Conservation (phyloP, 1,140 invertebrate species). For the Papilio polytes region DNA sequence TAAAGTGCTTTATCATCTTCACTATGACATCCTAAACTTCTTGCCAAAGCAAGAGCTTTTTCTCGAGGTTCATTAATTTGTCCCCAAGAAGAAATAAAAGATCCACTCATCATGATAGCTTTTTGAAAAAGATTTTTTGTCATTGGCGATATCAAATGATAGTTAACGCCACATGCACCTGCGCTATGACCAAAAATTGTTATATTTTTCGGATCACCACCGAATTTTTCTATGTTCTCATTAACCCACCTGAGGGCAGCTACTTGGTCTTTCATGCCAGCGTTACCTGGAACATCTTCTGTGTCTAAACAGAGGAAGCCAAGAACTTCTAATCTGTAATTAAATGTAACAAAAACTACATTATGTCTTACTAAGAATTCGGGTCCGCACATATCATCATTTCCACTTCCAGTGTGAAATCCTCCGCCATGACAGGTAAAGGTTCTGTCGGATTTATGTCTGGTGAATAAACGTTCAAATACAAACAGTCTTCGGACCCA, state of each 20-base stretch:
- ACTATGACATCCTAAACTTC: constrained; percentile 49
- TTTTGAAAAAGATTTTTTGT: constrained; percentile 82
- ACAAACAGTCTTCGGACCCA: constrained; percentile 84
- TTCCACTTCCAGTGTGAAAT: constrained; percentile 18
- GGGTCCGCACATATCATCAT: constrained; percentile 41
- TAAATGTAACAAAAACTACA: constrained; percentile 40
- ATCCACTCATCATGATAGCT: constrained; percentile 54
- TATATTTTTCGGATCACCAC: constrained; percentile 88
- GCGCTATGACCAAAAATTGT: constrained; percentile 90
- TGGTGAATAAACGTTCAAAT: constrained; percentile 85
- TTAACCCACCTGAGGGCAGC: constrained; percentile 57
- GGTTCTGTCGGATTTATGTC: constrained; percentile 48
- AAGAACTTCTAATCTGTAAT: constrained; percentile 41
- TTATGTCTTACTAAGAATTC: constrained; percentile 42
- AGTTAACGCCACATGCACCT: constrained; percentile 84
- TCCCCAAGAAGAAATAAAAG: constrained; percentile 41
- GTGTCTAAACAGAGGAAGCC: constrained; percentile 41
- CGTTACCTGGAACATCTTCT: constrained; percentile 64
- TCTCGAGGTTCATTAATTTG: constrained; percentile 45
- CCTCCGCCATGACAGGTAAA: constrained; percentile 45
- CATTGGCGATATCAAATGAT: constrained; percentile 84
- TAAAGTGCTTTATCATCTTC: constrained; percentile 50
- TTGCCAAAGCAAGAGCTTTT: constrained; percentile 50
- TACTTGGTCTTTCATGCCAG: constrained; percentile 59
- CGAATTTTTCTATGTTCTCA: constrained; percentile 83